Percentiles rank a stretch among this genome's conserved stretches.
Evolutionary conservation across 2,113 vertebrate genomes (phyloP).

Genomic region (Poeciliopsis turrubarensis): DNA sequence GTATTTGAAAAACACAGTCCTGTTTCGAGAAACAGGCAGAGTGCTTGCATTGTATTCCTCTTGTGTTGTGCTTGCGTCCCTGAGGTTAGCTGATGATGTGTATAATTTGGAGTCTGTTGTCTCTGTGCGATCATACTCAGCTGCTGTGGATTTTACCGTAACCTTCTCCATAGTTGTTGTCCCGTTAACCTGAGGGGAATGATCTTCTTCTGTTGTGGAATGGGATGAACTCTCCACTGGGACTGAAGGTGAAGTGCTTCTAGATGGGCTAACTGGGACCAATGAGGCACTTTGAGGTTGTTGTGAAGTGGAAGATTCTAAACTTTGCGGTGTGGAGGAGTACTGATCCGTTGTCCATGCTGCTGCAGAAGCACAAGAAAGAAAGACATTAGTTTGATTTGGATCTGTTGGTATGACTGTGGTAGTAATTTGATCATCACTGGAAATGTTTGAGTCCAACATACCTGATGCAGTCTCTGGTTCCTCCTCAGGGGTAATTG

Average conservation of each 20-base stretch:
- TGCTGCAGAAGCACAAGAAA: not conserved
- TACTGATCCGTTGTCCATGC: not conserved
- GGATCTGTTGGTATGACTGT: not conserved
- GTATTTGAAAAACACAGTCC: slow-evolving; percentile 17
- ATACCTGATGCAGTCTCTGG: not conserved
- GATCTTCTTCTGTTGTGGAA: not conserved
- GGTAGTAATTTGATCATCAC: not conserved
- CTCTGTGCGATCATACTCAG: not conserved
- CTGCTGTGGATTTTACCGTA: not conserved
- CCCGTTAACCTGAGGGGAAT: not conserved
- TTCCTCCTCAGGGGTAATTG: not conserved
- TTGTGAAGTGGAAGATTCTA: not conserved
- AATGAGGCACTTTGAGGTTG: not conserved
- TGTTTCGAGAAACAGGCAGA: not conserved
- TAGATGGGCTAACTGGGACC: not conserved
- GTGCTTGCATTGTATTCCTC: not conserved
- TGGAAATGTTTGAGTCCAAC: not conserved
- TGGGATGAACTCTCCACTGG: too few relatives aligned
- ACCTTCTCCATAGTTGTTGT: not conserved
- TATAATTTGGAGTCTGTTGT: not conserved
- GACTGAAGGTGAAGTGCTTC: not conserved
- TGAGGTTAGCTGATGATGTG: not conserved
- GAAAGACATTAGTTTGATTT: not conserved
- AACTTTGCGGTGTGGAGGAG: not conserved
- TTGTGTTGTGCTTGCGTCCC: not conserved